Evolutionary conservation across 2,797 vertebrate species (phyloP).

Genomic region (Pelodytes ibericus): DNA sequence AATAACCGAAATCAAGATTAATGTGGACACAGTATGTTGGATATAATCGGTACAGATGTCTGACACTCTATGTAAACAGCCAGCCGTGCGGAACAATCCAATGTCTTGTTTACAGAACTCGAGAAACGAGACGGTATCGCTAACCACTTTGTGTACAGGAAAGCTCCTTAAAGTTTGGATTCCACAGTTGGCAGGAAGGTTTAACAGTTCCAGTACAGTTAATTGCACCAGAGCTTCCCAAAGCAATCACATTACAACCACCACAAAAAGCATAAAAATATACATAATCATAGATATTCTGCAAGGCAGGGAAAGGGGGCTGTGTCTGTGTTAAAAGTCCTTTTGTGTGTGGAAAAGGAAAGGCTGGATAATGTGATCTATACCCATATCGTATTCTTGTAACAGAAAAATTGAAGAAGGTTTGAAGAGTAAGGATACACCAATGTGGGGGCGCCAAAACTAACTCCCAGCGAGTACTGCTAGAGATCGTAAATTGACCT

Average conservation of each 20-base stretch:
- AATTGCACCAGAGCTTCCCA: slow-evolving; percentile 33
- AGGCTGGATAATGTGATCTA: not conserved
- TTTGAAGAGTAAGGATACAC: too few relatives aligned
- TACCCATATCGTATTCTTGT: not conserved
- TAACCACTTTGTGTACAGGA: not conserved
- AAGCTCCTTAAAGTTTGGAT: slow-evolving; percentile 9
- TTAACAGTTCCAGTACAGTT: slow-evolving; percentile 36
- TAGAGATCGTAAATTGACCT: too few relatives aligned
- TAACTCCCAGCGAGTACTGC: too few relatives aligned
- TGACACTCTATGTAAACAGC: not conserved
- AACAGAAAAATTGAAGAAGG: not conserved
- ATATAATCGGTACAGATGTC: not conserved
- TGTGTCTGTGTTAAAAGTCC: not conserved
- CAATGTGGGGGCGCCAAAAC: too few relatives aligned
- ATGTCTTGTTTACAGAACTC: not conserved
- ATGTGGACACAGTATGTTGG: not conserved
- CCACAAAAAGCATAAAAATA: slow-evolving; percentile 44
- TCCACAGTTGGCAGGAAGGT: slow-evolving; percentile 19
- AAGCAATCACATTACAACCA: slow-evolving; percentile 40
- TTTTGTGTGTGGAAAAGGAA: slow-evolving; percentile 12
- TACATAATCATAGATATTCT: slow-evolving; percentile 35
- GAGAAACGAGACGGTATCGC: not conserved
- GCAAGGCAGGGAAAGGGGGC: not conserved
- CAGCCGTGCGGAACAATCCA: not conserved
- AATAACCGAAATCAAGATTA: slow-evolving; percentile 5